phyloP scores from a whole-genome alignment of 2,797 vertebrate species.

The Tolypeutes matacus region DNA sequence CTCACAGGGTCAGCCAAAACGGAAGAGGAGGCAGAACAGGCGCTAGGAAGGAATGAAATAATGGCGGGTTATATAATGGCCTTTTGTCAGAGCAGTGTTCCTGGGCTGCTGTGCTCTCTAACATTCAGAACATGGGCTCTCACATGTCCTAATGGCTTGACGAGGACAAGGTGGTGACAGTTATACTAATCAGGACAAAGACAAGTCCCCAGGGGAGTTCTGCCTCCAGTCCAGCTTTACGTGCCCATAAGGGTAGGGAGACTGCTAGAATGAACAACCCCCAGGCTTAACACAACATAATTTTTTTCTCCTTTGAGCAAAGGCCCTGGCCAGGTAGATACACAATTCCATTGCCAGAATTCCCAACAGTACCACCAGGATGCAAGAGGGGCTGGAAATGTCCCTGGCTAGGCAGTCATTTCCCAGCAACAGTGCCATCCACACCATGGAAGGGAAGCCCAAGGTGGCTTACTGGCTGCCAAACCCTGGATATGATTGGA shows the following conservation, averaged over 20 bases:
- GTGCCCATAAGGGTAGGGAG: not conserved
- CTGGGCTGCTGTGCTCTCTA: not conserved
- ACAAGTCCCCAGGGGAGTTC: not conserved
- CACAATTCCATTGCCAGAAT: not conserved
- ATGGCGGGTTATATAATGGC: constrained; percentile 34
- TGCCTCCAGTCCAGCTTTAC: not conserved
- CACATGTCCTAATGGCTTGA: not conserved
- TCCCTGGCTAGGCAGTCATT: not conserved
- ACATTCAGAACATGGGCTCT: constrained; percentile 44
- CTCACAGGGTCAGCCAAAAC: constrained; percentile 1
- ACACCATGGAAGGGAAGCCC: fast-evolving
- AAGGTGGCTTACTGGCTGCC: not conserved
- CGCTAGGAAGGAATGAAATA: not conserved
- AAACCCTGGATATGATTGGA: not conserved
- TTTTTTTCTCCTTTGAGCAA: not conserved
- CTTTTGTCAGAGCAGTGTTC: constrained; percentile 29
- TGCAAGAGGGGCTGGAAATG: not conserved
- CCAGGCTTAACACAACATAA: not conserved
- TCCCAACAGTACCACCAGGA: not conserved
- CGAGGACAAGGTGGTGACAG: not conserved
- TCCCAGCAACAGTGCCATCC: not conserved
- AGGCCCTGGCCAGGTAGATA: not conserved
- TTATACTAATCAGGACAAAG: constrained; percentile 22
- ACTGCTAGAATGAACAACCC: not conserved
- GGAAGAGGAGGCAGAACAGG: constrained; percentile 3